phyloP scores from a whole-genome alignment of 23 tunicate genomes.

The Phallusia fumigata region DNA sequence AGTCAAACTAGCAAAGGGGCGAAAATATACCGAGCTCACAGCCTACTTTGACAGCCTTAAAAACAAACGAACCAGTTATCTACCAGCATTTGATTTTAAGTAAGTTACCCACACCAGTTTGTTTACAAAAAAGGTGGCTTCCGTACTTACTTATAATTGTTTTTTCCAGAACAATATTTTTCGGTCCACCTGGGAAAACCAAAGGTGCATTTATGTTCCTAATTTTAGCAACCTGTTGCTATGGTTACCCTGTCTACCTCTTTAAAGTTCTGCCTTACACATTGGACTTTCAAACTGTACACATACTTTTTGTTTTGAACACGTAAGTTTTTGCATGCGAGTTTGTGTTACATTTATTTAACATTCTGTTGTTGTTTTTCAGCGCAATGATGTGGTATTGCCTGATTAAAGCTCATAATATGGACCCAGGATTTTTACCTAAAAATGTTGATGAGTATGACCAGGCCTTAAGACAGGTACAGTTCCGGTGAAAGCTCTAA shows the following conservation, averaged over 20 bases:
- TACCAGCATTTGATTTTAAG: slow-evolving; percentile 43
- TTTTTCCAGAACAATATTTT: slow-evolving; percentile 65
- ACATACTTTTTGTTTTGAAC: slow-evolving; percentile 67
- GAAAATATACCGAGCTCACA: slow-evolving; percentile 56
- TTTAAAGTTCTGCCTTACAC: slow-evolving; percentile 88
- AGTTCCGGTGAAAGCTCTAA: too few relatives aligned
- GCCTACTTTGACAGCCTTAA: slow-evolving; percentile 45
- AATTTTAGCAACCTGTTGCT: slow-evolving; percentile 53
- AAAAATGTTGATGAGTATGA: slow-evolving; percentile 92
- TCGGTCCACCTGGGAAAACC: slow-evolving; percentile 98
- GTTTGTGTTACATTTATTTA: neutral
- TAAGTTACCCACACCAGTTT: slow-evolving; percentile 8
- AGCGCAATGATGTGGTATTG: slow-evolving; percentile 78
- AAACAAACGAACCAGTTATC: slow-evolving; percentile 29
- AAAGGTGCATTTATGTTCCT: slow-evolving; percentile 81
- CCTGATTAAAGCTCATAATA: slow-evolving; percentile 74
- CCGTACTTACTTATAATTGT: neutral
- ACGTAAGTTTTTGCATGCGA: slow-evolving; percentile 52
- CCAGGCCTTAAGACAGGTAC: slow-evolving; percentile 84
- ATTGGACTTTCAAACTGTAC: slow-evolving; percentile 56
- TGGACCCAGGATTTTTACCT: slow-evolving; percentile 96
- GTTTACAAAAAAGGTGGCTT: too few relatives aligned
- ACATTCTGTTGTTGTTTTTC: neutral
- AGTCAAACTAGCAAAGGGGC: slow-evolving; percentile 88
- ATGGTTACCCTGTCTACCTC: slow-evolving; percentile 88